A percentile compares a stretch with the other conserved stretches of the same genome.
phyloP scores from a whole-genome alignment of 2,888 invertebrate species.

The Elmis aenea region DNA sequence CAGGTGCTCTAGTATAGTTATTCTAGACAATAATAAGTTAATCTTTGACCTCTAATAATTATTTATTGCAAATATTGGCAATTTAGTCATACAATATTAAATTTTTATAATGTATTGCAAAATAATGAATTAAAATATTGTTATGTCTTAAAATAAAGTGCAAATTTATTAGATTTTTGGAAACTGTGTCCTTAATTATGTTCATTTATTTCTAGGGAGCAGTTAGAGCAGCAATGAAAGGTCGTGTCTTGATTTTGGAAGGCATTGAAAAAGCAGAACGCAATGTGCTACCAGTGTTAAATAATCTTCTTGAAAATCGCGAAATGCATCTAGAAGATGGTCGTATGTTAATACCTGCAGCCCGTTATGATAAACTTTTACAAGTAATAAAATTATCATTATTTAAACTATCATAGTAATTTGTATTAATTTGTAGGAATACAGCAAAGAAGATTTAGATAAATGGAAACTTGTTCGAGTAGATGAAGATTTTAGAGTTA shows the following conservation, averaged over 20 bases:
- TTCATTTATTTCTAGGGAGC: conserved; percentile 71
- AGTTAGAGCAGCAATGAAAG: conserved; percentile 85
- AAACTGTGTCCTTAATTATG: not conserved
- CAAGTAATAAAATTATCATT: conserved; percentile 66
- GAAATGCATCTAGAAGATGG: conserved; percentile 99
- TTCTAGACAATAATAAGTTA: no score
- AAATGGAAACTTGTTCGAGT: conserved; percentile 88
- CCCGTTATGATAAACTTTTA: conserved; percentile 83
- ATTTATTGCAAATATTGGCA: no score
- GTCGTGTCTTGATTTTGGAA: conserved; percentile 84
- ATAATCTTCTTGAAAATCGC: conserved; percentile 93
- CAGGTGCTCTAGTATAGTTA: conserved; percentile 66
- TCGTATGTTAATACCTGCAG: conserved; percentile 81
- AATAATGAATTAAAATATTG: not conserved
- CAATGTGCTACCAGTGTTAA: conserved; percentile 92
- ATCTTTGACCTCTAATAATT: no score
- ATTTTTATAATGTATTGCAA: no score
- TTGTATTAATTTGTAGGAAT: conserved; percentile 55
- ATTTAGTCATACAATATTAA: no score
- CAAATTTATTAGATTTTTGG: not conserved
- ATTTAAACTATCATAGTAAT: conserved; percentile 6
- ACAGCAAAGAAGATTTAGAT: conserved; percentile 72
- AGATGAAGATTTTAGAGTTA: conserved; percentile 86
- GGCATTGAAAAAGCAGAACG: conserved; percentile 97
- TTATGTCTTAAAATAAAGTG: not conserved